Conservation (phyloP, 2,113 vertebrate species). For the Nyctibius bracteatus region DNA sequence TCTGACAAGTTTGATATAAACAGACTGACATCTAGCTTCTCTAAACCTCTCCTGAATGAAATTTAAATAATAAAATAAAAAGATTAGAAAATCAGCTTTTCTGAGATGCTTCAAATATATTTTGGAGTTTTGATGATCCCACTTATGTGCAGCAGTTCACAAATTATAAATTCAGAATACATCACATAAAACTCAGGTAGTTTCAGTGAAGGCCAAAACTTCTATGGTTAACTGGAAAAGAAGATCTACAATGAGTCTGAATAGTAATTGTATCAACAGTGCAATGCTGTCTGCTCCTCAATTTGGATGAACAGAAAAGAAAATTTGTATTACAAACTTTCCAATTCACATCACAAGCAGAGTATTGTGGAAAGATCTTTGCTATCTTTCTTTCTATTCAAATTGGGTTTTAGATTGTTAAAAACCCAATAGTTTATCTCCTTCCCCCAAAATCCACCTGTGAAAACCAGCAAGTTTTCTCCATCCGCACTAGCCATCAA, state of each 20-base stretch:
- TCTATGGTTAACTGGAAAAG: background rate
- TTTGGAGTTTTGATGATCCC: background rate
- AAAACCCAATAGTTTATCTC: background rate
- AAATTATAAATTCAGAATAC: background rate
- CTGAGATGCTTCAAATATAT: background rate
- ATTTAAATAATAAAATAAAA: background rate
- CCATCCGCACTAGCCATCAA: background rate
- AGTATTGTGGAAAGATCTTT: background rate
- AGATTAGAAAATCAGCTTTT: background rate
- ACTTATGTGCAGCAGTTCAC: background rate
- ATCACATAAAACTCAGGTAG: background rate
- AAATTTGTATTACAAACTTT: background rate
- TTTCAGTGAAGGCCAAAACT: background rate
- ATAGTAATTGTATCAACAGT: background rate
- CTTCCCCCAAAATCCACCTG: background rate
- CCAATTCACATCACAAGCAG: background rate
- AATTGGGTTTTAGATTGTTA: background rate
- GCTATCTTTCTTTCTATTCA: background rate
- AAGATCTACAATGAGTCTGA: background rate
- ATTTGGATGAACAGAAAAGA: background rate
- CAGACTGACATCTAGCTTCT: background rate
- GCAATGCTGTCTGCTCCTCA: background rate
- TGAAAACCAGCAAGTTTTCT: background rate
- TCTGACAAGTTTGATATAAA: constrained; percentile 21
- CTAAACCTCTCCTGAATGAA: background rate